phyloP scores from a whole-genome alignment of 2,888 invertebrate genomes.

The Oxyteleia sp. region DNA sequence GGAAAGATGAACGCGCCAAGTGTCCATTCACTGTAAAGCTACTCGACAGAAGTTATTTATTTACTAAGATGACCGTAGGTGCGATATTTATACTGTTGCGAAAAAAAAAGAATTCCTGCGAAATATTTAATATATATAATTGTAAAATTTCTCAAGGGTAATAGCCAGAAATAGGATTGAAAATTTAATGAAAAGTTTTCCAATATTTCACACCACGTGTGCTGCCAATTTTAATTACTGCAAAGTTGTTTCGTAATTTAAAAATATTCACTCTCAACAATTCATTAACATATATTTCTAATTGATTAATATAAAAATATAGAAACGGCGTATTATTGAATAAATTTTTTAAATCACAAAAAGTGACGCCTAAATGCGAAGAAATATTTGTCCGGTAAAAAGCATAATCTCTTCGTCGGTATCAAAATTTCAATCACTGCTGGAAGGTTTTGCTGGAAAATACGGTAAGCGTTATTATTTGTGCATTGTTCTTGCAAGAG shows the following conservation, averaged over 20 bases:
- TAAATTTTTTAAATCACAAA: too few relatives aligned
- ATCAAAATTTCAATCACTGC: slow-evolving; percentile 35
- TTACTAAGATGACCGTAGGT: slow-evolving; percentile 4
- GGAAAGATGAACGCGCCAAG: neutral
- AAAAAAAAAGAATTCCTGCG: neutral
- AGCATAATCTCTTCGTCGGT: slow-evolving; percentile 13
- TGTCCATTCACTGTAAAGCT: neutral
- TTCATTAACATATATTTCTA: too few relatives aligned
- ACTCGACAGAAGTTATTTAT: slow-evolving; percentile 2
- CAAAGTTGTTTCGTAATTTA: too few relatives aligned
- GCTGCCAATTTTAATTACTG: too few relatives aligned
- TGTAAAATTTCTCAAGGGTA: neutral
- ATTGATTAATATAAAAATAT: too few relatives aligned
- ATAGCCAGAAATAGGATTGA: neutral
- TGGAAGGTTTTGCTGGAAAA: slow-evolving; percentile 20
- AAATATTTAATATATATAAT: slow-evolving; percentile 1
- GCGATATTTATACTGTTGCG: neutral
- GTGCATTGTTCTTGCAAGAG: slow-evolving; percentile 36
- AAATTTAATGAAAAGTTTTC: neutral
- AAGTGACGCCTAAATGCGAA: neutral
- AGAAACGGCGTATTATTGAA: too few relatives aligned
- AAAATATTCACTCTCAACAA: too few relatives aligned
- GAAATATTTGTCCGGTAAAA: slow-evolving; percentile 14
- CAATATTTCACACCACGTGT: too few relatives aligned
- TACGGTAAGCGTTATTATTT: slow-evolving; percentile 34